A percentile compares a stretch with the other conserved stretches of the same genome.
These are phyloP conservation scores for Alligator sinensis DNA, from an alignment of 2,113 vertebrate genomes.

Conservation along the genomic window DNA sequence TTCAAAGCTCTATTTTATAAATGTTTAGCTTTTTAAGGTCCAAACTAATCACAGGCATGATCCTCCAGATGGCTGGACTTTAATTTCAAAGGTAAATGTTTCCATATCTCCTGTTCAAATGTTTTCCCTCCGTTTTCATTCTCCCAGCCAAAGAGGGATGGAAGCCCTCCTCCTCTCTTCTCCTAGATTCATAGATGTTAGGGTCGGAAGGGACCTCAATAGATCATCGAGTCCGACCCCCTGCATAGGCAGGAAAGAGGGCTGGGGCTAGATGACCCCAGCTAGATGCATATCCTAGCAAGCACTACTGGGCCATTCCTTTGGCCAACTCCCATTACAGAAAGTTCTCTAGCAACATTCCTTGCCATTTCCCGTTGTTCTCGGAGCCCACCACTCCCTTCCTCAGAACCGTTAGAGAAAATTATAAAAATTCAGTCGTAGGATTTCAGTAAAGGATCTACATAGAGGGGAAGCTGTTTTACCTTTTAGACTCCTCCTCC, in stretches of 20 bases:
- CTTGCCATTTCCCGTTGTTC: neutral
- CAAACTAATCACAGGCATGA: neutral
- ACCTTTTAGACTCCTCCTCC: slow-evolving; percentile 55
- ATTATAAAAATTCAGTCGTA: neutral
- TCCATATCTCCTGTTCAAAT: neutral
- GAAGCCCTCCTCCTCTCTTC: neutral
- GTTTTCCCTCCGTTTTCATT: neutral
- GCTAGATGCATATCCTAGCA: neutral
- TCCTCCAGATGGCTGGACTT: neutral
- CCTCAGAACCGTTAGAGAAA: neutral
- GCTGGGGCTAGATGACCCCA: too few species aligned
- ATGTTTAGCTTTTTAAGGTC: neutral
- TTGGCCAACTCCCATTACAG: neutral
- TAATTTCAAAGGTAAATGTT: neutral
- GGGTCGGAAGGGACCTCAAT: too few species aligned
- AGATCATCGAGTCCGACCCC: too few species aligned
- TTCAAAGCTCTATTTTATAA: neutral
- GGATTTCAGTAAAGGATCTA: neutral
- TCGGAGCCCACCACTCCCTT: neutral
- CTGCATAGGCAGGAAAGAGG: too few species aligned
- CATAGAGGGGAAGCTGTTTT: neutral
- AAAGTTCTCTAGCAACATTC: neutral
- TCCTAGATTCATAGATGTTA: too few species aligned
- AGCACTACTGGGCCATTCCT: neutral
- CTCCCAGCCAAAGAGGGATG: neutral